Evolutionary conservation across 2,797 vertebrate species (phyloP).

Genomic region (Kryptopterus vitreolus): DNA sequence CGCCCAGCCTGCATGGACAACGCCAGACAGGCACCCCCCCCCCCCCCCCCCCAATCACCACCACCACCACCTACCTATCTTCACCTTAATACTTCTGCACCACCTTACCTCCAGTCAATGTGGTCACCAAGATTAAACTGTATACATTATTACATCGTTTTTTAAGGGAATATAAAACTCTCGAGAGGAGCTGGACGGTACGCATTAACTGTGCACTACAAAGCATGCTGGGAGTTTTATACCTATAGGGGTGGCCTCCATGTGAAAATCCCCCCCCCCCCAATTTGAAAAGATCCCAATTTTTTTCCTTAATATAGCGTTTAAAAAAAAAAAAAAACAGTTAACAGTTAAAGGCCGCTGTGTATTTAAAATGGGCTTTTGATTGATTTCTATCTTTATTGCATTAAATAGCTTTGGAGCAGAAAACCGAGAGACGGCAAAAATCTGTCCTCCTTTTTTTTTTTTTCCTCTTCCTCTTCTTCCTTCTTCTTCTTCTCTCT

Average conservation of each 20-base stretch:
- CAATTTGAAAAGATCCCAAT: constrained; percentile 55
- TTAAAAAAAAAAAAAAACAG: not conserved
- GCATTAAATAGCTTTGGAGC: constrained; percentile 66
- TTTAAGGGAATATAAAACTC: not conserved
- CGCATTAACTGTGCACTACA: not conserved
- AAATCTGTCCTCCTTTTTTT: not conserved
- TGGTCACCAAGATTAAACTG: not conserved
- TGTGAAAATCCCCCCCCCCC: constrained; percentile 25
- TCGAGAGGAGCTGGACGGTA: not conserved
- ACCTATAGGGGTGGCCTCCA: constrained; percentile 25
- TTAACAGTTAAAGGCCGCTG: no score
- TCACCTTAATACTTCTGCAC: not conserved
- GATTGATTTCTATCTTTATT: constrained; percentile 68
- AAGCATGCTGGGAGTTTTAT: constrained; percentile 34
- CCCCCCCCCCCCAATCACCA: no score
- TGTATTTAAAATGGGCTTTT: constrained; percentile 53
- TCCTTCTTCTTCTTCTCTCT: not conserved
- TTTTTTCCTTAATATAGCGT: constrained; percentile 36
- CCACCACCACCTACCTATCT: no score
- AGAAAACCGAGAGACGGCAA: constrained; percentile 33
- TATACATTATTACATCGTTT: not conserved
- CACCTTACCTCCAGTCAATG: constrained; percentile 10
- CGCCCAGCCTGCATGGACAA: constrained; percentile 46
- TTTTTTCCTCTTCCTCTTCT: not conserved
- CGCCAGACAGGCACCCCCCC: not conserved